These are phyloP conservation scores for Gymnosoma rotundatum DNA, from an alignment of 2,888 invertebrate genomes.

Conservation along the genomic window DNA sequence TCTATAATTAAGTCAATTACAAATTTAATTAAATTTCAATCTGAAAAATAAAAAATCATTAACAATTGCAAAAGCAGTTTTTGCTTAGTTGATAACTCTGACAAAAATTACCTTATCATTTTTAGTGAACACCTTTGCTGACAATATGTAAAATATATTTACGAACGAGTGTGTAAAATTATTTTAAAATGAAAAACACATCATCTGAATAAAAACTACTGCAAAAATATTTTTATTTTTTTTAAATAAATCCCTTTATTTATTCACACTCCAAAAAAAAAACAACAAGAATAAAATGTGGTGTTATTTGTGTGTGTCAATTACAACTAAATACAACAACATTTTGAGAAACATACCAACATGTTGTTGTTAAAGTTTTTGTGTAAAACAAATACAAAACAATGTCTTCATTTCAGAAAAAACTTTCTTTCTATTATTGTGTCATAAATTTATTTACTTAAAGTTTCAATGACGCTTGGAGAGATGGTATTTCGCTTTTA, in stretches of 20 bases:
- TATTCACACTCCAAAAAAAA: background rate
- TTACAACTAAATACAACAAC: background rate
- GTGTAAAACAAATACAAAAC: background rate
- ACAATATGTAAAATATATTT: too few relatives aligned
- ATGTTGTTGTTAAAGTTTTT: conserved; percentile 12
- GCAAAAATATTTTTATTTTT: conserved; percentile 10
- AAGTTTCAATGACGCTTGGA: background rate
- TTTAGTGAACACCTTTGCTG: too few relatives aligned
- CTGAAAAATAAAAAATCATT: too few relatives aligned
- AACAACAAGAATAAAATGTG: background rate
- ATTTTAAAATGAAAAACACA: background rate
- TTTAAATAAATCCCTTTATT: conserved; percentile 8
- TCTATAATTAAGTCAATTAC: too few relatives aligned
- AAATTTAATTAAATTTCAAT: too few relatives aligned
- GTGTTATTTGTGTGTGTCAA: background rate
- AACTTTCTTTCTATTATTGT: conserved; percentile 17
- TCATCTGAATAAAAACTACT: background rate
- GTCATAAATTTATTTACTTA: conserved; percentile 26
- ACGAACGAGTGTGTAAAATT: background rate
- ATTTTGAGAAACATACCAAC: background rate
- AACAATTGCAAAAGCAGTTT: too few relatives aligned
- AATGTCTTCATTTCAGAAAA: background rate
- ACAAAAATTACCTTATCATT: too few relatives aligned
- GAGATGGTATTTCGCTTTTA: background rate
- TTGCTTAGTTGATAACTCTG: too few relatives aligned